Conservation (phyloP, 1,140 invertebrate genomes). For the Temnothorax nylanderi region DNA sequence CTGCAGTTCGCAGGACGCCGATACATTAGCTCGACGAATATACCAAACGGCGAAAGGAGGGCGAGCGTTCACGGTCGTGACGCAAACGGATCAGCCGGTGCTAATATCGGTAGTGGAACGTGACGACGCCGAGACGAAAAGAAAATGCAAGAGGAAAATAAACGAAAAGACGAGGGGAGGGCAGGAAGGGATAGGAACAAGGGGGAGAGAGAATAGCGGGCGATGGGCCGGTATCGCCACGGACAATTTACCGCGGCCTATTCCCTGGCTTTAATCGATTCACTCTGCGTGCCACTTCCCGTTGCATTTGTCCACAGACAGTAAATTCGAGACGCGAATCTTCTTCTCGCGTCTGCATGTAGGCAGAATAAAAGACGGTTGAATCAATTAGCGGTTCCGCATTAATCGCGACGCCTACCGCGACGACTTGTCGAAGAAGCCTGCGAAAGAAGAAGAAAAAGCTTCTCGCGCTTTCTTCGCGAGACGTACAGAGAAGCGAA, state of each 20-base stretch:
- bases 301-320: conserved; percentile 16
- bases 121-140: conserved; percentile 66
- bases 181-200: background rate
- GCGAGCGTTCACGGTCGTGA: conserved; percentile 73
- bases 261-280: conserved; percentile 49
- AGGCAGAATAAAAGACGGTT: conserved; percentile 7
- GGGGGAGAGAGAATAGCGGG: conserved; percentile 7
- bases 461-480: background rate
- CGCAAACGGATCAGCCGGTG: conserved; percentile 68
- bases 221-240: conserved; percentile 34
- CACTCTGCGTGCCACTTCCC: conserved; percentile 26
- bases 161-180: background rate
- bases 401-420: background rate
- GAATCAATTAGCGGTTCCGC: conserved; percentile 39
- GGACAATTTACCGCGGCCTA: conserved; percentile 44
- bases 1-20: conserved; percentile 10
- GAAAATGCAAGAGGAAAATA: conserved; percentile 51
- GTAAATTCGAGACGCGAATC: background rate
- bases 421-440: background rate
- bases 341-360: background rate
- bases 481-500: background rate
- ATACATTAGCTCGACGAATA: conserved; percentile 29
- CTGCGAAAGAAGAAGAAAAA: background rate
- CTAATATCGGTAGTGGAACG: conserved; percentile 76
- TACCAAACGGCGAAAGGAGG: conserved; percentile 65